Conservation (phyloP, 1,140 invertebrate genomes). For the Drosophila seguyi region DNA sequence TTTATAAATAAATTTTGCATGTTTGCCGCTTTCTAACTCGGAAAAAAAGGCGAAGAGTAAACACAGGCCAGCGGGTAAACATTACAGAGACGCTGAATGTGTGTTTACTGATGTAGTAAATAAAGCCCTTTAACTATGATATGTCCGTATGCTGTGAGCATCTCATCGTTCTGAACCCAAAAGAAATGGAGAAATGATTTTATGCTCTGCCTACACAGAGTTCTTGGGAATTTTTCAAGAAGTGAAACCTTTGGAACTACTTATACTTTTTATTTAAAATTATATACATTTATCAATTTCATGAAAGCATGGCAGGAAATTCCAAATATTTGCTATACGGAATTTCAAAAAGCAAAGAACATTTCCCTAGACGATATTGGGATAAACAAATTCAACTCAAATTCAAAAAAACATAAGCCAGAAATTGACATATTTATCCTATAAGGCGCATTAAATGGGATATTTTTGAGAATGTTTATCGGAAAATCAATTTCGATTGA, state of each 20-base stretch:
- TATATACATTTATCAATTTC: background rate
- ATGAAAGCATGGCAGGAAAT: background rate
- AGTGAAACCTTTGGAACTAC: background rate
- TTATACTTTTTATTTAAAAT: too few species aligned
- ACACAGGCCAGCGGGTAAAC: slow-evolving; percentile 25
- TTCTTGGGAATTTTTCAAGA: background rate
- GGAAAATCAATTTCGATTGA: slow-evolving; percentile 32
- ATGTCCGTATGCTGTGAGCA: slow-evolving; percentile 1
- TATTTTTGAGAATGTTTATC: slow-evolving; percentile 23
- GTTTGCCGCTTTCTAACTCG: slow-evolving; percentile 42
- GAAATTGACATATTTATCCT: slow-evolving; percentile 18
- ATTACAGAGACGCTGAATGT: slow-evolving; percentile 48
- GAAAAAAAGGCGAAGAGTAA: slow-evolving; percentile 56
- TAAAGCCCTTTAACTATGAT: slow-evolving; percentile 42
- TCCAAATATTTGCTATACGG: background rate
- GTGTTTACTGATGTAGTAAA: slow-evolving; percentile 60
- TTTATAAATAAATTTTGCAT: slow-evolving; percentile 60
- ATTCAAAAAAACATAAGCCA: background rate
- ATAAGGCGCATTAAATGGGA: slow-evolving; percentile 4
- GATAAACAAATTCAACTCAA: slow-evolving; percentile 9
- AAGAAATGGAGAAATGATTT: slow-evolving; percentile 21
- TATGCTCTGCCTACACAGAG: background rate
- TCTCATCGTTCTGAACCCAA: background rate
- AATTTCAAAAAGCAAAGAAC: background rate
- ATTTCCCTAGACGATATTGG: slow-evolving; percentile 12